Percentiles rank a stretch among this genome's conserved stretches.
phyloP scores from a whole-genome alignment of 1,140 invertebrate genomes.

The Brachystomella parvula region DNA sequence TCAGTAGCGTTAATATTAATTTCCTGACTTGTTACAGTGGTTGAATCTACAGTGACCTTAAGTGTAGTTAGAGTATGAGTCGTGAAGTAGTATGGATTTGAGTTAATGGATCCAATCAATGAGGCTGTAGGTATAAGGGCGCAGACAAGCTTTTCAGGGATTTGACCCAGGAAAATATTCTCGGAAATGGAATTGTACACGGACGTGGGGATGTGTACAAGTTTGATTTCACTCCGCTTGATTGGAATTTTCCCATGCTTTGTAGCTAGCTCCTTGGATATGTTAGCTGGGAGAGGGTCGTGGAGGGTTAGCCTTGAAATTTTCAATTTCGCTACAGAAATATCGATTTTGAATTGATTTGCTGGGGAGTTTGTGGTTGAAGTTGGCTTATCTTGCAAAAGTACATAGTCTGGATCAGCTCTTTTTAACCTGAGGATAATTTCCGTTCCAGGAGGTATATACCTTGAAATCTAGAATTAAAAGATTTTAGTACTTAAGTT shows the following conservation, averaged over 20 bases:
- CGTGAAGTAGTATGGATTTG: not conserved
- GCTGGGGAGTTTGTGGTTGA: not conserved
- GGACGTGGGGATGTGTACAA: not conserved
- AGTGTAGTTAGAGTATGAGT: not conserved
- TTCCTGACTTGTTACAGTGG: not conserved
- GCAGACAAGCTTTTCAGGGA: not conserved
- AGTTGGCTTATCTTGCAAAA: not conserved
- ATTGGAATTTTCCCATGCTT: not conserved
- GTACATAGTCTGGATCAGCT: not conserved
- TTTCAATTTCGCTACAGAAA: not conserved
- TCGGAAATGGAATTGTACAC: not conserved
- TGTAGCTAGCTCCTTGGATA: not conserved
- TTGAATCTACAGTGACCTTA: not conserved
- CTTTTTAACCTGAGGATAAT: not conserved
- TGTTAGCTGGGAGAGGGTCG: not conserved
- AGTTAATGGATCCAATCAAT: not conserved
- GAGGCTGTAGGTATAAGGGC: not conserved
- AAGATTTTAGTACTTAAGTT: not conserved
- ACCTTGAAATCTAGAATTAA: not conserved
- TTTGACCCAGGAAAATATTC: not conserved
- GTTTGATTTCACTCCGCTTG: not conserved
- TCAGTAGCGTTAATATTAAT: not conserved
- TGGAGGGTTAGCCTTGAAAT: not conserved
- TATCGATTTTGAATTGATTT: not conserved
- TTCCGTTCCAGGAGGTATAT: not conserved